phyloP scores from a whole-genome alignment of 1,140 invertebrate genomes.

The Aphaenogaster floridana region DNA sequence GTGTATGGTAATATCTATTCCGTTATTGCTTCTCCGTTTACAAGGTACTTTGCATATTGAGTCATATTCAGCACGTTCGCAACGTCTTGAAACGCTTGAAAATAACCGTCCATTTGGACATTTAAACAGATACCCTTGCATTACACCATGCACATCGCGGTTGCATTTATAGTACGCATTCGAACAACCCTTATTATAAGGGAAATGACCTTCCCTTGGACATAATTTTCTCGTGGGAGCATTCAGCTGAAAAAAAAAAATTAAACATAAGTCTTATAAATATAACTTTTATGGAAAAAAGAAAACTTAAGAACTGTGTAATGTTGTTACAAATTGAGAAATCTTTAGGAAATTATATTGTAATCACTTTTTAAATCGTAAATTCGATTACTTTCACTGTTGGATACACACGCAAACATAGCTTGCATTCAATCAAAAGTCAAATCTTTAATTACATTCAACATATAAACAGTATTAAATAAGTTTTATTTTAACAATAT shows the following conservation, averaged over 20 bases:
- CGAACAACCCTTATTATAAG: conserved; percentile 87
- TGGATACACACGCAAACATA: no score
- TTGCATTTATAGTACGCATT: conserved; percentile 90
- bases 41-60: background rate
- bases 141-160: conserved; percentile 81
- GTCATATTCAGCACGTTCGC: conserved; percentile 84
- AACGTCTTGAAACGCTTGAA: conserved; percentile 90
- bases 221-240: conserved; percentile 87
- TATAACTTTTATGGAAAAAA: background rate
- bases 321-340: background rate
- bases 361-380: background rate
- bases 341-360: background rate
- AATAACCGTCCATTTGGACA: conserved; percentile 90
- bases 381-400: background rate
- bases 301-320: background rate
- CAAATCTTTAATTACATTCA: background rate
- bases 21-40: background rate
- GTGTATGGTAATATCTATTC: background rate
- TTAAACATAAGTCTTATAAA: conserved; percentile 25
- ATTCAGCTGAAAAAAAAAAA: conserved; percentile 85
- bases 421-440: background rate
- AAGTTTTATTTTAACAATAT: no score
- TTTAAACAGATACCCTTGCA: conserved; percentile 90
- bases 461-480: no score
- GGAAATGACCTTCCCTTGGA: conserved; percentile 89